Evolutionary conservation across 2,113 vertebrate genomes (phyloP).

Genomic region (Gymnorhina tibicen): DNA sequence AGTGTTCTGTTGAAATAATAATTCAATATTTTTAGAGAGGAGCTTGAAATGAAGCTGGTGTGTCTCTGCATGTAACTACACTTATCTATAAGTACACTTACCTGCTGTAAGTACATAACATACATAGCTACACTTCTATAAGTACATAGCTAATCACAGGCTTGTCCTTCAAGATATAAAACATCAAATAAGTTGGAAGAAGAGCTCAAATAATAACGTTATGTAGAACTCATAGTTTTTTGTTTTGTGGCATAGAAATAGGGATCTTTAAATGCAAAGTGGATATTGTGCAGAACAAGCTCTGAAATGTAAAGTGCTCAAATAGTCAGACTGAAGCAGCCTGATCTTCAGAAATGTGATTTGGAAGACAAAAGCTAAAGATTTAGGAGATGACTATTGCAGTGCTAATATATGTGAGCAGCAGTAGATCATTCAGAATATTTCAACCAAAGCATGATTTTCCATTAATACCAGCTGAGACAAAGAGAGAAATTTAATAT

Average conservation of each 20-base stretch:
- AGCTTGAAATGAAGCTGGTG: background rate
- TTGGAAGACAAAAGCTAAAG: slow-evolving; percentile 55
- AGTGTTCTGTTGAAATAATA: background rate
- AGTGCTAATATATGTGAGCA: slow-evolving; percentile 23
- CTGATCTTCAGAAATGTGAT: slow-evolving; percentile 48
- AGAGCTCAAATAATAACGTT: background rate
- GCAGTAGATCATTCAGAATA: slow-evolving; percentile 38
- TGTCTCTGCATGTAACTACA: background rate
- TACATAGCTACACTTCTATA: background rate
- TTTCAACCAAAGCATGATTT: slow-evolving; percentile 33
- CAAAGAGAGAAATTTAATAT: slow-evolving; percentile 54
- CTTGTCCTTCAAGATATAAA: background rate
- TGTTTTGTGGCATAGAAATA: background rate
- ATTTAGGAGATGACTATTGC: slow-evolving; percentile 26
- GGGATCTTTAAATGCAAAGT: background rate
- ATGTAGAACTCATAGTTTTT: background rate
- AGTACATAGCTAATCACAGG: background rate
- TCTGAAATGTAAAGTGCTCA: slow-evolving; percentile 49
- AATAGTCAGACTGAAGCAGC: background rate
- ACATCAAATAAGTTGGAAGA: background rate
- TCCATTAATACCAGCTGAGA: slow-evolving; percentile 31
- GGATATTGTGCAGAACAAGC: background rate
- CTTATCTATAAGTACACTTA: background rate
- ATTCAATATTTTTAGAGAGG: background rate
- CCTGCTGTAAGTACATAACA: background rate